Evolutionary conservation across 2,797 vertebrate species (phyloP).

Genomic region (Synaphobranchus kaupii): DNA sequence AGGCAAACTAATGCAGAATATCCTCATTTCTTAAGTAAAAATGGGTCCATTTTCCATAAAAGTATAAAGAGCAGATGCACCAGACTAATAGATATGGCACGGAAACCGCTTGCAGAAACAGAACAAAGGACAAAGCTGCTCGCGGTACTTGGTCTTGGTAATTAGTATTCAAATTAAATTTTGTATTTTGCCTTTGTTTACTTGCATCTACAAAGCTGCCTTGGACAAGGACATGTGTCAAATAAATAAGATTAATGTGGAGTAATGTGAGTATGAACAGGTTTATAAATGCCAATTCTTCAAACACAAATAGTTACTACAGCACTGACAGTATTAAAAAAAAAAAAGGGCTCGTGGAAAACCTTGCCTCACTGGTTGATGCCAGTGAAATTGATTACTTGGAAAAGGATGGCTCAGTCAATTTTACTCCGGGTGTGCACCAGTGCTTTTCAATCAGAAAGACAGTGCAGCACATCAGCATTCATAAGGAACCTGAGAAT

Average conservation of each 20-base stretch:
- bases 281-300: not conserved
- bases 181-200: conserved; percentile 15
- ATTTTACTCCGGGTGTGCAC: not conserved
- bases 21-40: not conserved
- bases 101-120: not conserved
- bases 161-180: conserved; percentile 41
- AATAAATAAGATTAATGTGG: conserved; percentile 3
- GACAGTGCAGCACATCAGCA: conserved; percentile 32
- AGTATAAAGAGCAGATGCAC: conserved; percentile 9
- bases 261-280: not conserved
- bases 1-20: not conserved
- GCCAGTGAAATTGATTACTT: conserved; percentile 28
- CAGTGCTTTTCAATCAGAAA: conserved; percentile 16
- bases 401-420: conserved; percentile 3
- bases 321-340: not conserved
- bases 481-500: conserved; percentile 33
- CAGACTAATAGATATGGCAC: conserved; percentile 35
- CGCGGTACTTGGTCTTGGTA: not conserved
- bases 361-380: not conserved
- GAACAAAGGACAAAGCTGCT: conserved; percentile 32
- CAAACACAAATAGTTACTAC: not conserved
- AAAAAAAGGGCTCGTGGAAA: not conserved
- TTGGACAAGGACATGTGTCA: not conserved
- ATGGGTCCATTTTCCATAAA: conserved; percentile 8
- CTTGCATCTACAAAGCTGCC: conserved; percentile 22